phyloP scores from a whole-genome alignment of 1,140 invertebrate genomes.

The Homarus americanus region DNA sequence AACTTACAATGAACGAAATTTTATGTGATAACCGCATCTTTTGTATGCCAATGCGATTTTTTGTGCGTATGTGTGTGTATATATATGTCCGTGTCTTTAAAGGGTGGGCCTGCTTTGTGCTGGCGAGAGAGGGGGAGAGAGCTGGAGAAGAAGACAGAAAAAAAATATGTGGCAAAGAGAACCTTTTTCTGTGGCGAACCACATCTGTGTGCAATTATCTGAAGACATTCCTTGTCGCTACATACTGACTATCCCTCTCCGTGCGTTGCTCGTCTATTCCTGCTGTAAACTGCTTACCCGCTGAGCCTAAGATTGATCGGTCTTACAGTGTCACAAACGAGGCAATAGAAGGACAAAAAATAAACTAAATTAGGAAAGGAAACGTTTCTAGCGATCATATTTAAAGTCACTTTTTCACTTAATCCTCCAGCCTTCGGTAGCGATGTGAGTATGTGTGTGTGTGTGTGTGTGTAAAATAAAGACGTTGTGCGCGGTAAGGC shows the following conservation, averaged over 20 bases:
- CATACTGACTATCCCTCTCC: background rate
- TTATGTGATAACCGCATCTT: slow-evolving; percentile 20
- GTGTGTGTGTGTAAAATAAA: slow-evolving; percentile 18
- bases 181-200: background rate
- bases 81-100: slow-evolving; percentile 15
- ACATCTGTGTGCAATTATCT: slow-evolving; percentile 49
- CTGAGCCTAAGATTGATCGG: too few relatives aligned
- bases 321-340: too few relatives aligned
- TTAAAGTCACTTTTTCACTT: too few relatives aligned
- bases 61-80: slow-evolving; percentile 37
- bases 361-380: too few relatives aligned
- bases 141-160: background rate
- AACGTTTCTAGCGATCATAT: too few relatives aligned
- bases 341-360: too few relatives aligned
- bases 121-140: background rate
- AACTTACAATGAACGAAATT: slow-evolving; percentile 17
- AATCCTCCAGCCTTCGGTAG: too few relatives aligned
- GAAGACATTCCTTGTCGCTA: slow-evolving; percentile 35
- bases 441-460: background rate
- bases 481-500: slow-evolving; percentile 42
- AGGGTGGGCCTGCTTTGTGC: background rate
- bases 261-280: too few relatives aligned
- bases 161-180: background rate
- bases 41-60: background rate
- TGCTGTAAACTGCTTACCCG: too few relatives aligned